These are phyloP conservation scores for Coturnix japonica DNA, from an alignment of 2,113 vertebrate genomes.

Conservation along the genomic window DNA sequence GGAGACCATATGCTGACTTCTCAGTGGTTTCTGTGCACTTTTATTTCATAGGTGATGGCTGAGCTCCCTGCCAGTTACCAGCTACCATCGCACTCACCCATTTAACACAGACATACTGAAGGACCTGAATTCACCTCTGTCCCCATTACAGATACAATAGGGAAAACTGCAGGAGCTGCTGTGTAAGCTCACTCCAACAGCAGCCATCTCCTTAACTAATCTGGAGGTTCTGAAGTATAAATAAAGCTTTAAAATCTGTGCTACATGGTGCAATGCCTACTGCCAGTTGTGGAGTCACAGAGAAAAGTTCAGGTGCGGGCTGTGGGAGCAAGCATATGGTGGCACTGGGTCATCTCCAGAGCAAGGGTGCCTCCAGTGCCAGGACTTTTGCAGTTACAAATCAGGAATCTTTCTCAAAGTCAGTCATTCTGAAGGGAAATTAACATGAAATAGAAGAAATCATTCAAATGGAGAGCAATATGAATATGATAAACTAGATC, in stretches of 20 bases:
- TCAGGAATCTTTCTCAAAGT: neutral
- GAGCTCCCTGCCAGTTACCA: neutral
- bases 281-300: neutral
- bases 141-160: neutral
- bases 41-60: neutral
- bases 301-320: neutral
- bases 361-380: fast-evolving
- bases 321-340: neutral
- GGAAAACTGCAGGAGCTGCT: neutral
- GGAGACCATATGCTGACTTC: neutral
- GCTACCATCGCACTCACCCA: neutral
- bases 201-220: neutral
- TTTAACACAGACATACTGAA: fast-evolving
- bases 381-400: neutral
- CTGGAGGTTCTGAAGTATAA: neutral
- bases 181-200: neutral
- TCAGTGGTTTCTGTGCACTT: fast-evolving
- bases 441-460: neutral
- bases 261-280: neutral
- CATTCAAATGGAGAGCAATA: neutral
- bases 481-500: neutral
- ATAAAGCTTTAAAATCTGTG: neutral
- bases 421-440: neutral
- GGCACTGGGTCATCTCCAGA: neutral
- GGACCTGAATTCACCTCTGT: neutral